phyloP scores from a whole-genome alignment of 2,888 invertebrate genomes.

The Tipula vernalis region DNA sequence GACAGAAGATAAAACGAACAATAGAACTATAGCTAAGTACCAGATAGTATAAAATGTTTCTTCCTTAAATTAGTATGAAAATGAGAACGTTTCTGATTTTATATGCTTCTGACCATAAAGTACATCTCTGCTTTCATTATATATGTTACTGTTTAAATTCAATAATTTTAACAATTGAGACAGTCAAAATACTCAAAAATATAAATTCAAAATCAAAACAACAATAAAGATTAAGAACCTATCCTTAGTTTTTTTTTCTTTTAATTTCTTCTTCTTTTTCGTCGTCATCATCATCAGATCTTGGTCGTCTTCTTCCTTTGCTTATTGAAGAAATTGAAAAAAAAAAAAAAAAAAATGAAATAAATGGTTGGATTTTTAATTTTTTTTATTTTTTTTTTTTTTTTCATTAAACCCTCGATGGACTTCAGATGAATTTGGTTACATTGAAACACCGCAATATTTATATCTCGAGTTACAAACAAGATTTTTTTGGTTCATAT shows the following conservation, averaged over 20 bases:
- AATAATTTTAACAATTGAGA: constrained; percentile 4
- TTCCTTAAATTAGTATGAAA: not conserved
- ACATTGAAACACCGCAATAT: not conserved
- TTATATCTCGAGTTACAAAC: not conserved
- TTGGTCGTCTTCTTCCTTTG: not conserved
- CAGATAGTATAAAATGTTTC: not conserved
- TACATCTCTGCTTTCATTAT: not conserved
- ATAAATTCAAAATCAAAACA: constrained; percentile 4
- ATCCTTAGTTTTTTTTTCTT: not conserved
- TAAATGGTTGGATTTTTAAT: not conserved
- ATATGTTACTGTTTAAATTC: not conserved
- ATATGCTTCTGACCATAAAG: not conserved
- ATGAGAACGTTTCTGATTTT: not conserved
- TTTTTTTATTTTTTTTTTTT: not conserved
- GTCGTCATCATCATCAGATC: not conserved
- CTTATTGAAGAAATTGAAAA: not conserved
- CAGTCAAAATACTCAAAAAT: not conserved
- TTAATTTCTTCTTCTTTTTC: not conserved
- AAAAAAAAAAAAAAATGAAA: not conserved
- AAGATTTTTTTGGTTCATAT: not conserved
- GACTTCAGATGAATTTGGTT: not conserved
- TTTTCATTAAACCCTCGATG: not conserved
- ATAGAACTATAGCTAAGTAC: not conserved
- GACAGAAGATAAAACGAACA: not conserved
- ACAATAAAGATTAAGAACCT: not conserved